Evolutionary conservation across 2,113 vertebrate species (phyloP).

Genomic region (Amblyopsis rosae): DNA sequence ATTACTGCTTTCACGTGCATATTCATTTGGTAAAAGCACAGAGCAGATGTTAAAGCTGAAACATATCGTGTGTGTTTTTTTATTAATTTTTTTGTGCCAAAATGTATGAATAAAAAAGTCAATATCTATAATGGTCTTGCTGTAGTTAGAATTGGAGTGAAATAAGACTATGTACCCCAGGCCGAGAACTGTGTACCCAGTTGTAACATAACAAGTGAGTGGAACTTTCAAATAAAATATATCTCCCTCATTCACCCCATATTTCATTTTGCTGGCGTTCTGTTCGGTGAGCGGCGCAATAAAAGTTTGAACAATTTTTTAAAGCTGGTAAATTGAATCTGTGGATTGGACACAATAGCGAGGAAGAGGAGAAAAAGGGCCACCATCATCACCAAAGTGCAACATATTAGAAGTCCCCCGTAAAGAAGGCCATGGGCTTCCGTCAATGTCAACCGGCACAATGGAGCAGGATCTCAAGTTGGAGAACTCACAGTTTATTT

Average conservation of each 20-base stretch:
- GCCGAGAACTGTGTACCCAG: constrained; percentile 15
- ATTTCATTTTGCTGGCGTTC: constrained; percentile 56
- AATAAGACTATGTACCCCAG: constrained; percentile 34
- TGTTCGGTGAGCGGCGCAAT: constrained; percentile 59
- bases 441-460: constrained; percentile 71
- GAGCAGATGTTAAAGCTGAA: constrained; percentile 6
- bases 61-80: neutral
- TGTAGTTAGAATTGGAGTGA: constrained; percentile 17
- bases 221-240: constrained; percentile 66
- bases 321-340: constrained; percentile 69
- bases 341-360: constrained; percentile 67
- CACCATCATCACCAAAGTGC: constrained; percentile 78
- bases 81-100: neutral
- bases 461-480: constrained; percentile 39
- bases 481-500: constrained; percentile 34
- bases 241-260: constrained; percentile 53
- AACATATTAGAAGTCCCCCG: constrained; percentile 68
- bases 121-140: constrained; percentile 9
- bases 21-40: neutral
- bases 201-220: constrained; percentile 53
- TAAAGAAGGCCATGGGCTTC: constrained; percentile 49
- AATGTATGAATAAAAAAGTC: neutral
- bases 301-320: constrained; percentile 69
- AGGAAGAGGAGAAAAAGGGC: constrained; percentile 24
- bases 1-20: too few relatives aligned